Evolutionary conservation across 2,113 vertebrate genomes (phyloP), one percentile per base, ranked within the genome.

Genomic region (Pluvialis apricaria): DNA sequence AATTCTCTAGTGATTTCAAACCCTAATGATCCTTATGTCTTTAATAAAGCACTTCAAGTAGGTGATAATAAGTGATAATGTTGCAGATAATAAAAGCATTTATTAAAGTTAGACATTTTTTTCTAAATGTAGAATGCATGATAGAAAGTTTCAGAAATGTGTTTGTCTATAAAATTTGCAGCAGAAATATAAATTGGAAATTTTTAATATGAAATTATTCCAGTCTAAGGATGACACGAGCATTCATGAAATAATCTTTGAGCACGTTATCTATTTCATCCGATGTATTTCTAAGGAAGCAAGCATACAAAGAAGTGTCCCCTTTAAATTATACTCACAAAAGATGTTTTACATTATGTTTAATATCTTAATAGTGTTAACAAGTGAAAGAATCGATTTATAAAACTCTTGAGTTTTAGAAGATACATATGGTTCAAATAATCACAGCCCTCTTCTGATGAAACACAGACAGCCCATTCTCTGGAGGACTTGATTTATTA

Each of bases 371-470:
- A 92, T 93, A 87, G 70, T 57, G 69, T 94, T 83, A 96, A 69
- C 85, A 92, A 76, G 81, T 73, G 85, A 77, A 96, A 96, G 57
- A 95, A 82, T 70, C 5, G 1, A 62, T 93, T 94, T 95, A 81
- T 70, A 89, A 94, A 91, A 94, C 51, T 55, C 44, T 55, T 79
- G 68, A 82, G 45, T 71, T 93, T 94, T 76, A 79, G 57, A 40
- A 91, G 47, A 66, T 92, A 45, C 82, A 88, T 76, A 62, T 97
- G 86, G 89, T 97, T 98, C 62, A 72, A 96, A 96, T 96, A 96
- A 96, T 71, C 70, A 64, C 6, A 73, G 58, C 24, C 10, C 9
- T 88, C 49, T 96, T 89, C 69, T 95, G 93, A 97, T 94, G 85
- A 92, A 97, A 80, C 40, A 80, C 55, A 97, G 94, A 95, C 84